Base-by-base conservation (phyloP, 2,888 invertebrate genomes). In the Creontiades dilutus region DNA sequence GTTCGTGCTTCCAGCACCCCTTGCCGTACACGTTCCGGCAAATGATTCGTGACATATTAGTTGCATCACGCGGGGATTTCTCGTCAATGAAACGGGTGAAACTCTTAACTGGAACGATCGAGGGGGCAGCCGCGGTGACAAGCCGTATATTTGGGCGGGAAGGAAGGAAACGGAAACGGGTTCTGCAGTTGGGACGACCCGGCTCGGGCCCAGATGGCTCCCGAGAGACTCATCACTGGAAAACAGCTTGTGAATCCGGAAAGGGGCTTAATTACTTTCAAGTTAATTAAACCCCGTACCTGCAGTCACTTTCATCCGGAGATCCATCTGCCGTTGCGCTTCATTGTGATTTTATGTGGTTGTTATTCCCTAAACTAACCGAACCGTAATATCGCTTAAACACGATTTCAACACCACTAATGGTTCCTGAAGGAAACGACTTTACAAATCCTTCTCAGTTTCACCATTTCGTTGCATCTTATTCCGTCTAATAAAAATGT, bases 131-230 rank as follows among this genome's bases (percentile, higher is more conserved):
- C 13, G 68, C 5, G 68, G 19, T 12, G 68, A 13, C 27, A 12
- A 23, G 23, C 23, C 68, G 23, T 68, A 68, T 68, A 68, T 68
- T 23, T 68, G 27, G 19, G 68, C 27, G 23, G 9, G 68, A 37
- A 19, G 68, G 68, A 68, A 68, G 68, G 68, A 68, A 68, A 68
- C 68, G 68, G 68, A 68, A 68, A 68, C 68, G 68, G 19, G 23
- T 23, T 68, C 68, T 9, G 68, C 68, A 68, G 68, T 68, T 19
- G 68, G 12, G 23, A 23, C 12, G 68, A 23, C 1, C 27, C 19
- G 68, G 23, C 68, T 68, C 0, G 68, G n/a, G 68, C 23, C 68
- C 68, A 68, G 68, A 68, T 68, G 68, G 68, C 68, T 68, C 68
- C 23, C 68, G 27, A 23, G 68, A 23, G 68, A 23, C 19, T 23